Base-by-base conservation (phyloP, 2,797 vertebrate species). In the Salarias fasciatus region DNA sequence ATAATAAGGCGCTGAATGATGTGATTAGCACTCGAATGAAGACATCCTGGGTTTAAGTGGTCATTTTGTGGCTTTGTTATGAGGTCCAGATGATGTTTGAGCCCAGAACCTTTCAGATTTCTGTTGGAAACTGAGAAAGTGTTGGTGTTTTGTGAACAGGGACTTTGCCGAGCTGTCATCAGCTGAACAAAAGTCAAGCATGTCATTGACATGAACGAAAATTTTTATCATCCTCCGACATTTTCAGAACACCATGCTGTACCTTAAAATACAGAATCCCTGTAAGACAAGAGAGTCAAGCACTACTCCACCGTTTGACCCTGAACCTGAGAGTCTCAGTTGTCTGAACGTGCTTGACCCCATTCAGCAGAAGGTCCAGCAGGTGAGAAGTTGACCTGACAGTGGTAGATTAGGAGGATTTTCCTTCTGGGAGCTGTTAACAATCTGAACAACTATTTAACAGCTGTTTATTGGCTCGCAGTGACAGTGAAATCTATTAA, bases 101-200 rank as follows among this genome's bases (percentile, higher is more conserved):
- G 45, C 31, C 33, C 8, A 48, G 15, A 56, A 31, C 24, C 47
- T 56, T 59, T 35, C 4, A 28, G 11, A 31, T 29, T n/a, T 30
- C 6, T 33, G 28, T 14, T 15, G 35, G 14, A 28, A 28, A 53
- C 6, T 30, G 29, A 48, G 29, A n/a, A n/a, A n/a, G n/a, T n/a
- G n/a, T n/a, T n/a, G 30, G 15, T 7, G 7, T 40, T 41, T 51
- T 12, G 10, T 14, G 14, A 2, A 38, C 36, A 11, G 36, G 2
- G 36, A 11, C 10, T 38, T 38, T 11, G 6, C 33, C 11, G 41
- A n/a, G 13, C n/a, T n/a, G n/a, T n/a, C n/a, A n/a, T n/a, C 18
- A 24, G 18, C 18, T 2, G 24, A 24, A 18, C 18, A 24, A 2
- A 18, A 24, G 18, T 24, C 18, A 24, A 24, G 18, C 18, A 24